Evolutionary conservation across 1,140 invertebrate genomes (phyloP).

Genomic region (Kradibia gibbosae): DNA sequence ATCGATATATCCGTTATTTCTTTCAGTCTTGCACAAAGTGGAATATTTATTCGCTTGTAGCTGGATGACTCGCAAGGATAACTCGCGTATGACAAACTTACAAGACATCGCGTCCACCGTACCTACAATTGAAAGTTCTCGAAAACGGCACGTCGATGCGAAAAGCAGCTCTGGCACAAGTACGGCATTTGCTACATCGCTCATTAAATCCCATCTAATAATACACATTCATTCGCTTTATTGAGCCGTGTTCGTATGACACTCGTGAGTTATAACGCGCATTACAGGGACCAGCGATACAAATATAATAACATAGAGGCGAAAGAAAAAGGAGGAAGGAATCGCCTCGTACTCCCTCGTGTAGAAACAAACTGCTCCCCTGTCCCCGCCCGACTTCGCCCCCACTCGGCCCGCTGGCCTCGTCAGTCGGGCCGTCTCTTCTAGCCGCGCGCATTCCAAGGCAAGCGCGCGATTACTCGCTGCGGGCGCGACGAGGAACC

Average conservation of each 20-base stretch:
- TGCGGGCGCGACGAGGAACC: constrained; percentile 45
- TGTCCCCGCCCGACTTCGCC: neutral
- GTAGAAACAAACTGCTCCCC: too few relatives aligned
- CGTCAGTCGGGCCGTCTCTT: neutral
- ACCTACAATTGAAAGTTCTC: too few relatives aligned
- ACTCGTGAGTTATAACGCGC: neutral
- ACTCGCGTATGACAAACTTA: too few relatives aligned
- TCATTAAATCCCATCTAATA: neutral
- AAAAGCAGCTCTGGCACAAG: neutral
- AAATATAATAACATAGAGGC: neutral
- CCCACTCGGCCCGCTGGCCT: neutral
- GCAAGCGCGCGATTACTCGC: constrained; percentile 48
- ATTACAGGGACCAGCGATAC: neutral
- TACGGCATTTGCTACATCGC: neutral
- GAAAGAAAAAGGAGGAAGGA: neutral
- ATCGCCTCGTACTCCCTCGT: neutral
- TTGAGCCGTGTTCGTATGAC: neutral
- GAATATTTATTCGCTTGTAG: too few relatives aligned
- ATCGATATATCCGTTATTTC: too few relatives aligned
- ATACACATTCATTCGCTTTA: neutral
- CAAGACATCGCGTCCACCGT: too few relatives aligned
- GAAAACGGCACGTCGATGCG: too few relatives aligned
- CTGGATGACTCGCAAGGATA: too few relatives aligned
- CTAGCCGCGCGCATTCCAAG: constrained; percentile 31
- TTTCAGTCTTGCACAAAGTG: too few relatives aligned